A percentile compares a stretch with the other conserved stretches of the same genome.
phyloP scores from a whole-genome alignment of 2,888 invertebrate species.

The Dryobota labecula region DNA sequence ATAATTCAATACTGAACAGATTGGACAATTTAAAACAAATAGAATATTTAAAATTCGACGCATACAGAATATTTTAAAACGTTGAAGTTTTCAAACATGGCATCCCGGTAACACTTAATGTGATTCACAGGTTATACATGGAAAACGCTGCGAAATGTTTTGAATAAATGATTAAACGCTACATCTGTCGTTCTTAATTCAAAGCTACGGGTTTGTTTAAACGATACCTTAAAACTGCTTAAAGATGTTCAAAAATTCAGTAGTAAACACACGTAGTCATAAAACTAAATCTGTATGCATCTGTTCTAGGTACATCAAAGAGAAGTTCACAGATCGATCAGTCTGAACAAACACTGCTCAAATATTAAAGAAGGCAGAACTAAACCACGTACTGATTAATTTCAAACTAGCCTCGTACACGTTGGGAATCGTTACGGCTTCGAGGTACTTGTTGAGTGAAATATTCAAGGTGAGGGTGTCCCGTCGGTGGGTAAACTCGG shows the following conservation, averaged over 20 bases:
- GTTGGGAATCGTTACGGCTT: slow-evolving; percentile 54
- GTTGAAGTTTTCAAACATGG: slow-evolving; percentile 26
- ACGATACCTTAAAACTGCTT: neutral
- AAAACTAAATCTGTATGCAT: slow-evolving; percentile 36
- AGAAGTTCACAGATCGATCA: slow-evolving; percentile 24
- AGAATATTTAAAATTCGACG: slow-evolving; percentile 45
- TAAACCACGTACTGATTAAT: slow-evolving; percentile 60
- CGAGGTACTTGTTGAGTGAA: slow-evolving; percentile 65
- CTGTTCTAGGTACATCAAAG: slow-evolving; percentile 45
- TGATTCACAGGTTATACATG: slow-evolving; percentile 21
- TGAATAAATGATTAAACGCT: slow-evolving; percentile 23
- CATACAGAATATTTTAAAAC: slow-evolving; percentile 36
- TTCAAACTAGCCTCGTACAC: slow-evolving; percentile 54
- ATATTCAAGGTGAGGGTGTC: slow-evolving; percentile 67
- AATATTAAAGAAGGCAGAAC: slow-evolving; percentile 55
- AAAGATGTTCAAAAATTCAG: neutral
- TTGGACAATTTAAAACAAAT: slow-evolving; percentile 50
- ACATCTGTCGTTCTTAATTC: neutral
- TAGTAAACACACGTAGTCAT: slow-evolving; percentile 14
- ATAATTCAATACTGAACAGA: slow-evolving; percentile 47
- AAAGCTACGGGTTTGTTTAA: neutral
- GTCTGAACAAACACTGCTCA: slow-evolving; percentile 33
- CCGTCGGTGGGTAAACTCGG: slow-evolving; percentile 60
- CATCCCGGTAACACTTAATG: slow-evolving; percentile 30
- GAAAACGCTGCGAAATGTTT: slow-evolving; percentile 14